Evolutionary conservation across 2,797 vertebrate genomes (phyloP), one percentile per base, ranked within the genome.

Genomic region (Botia kubotai): DNA sequence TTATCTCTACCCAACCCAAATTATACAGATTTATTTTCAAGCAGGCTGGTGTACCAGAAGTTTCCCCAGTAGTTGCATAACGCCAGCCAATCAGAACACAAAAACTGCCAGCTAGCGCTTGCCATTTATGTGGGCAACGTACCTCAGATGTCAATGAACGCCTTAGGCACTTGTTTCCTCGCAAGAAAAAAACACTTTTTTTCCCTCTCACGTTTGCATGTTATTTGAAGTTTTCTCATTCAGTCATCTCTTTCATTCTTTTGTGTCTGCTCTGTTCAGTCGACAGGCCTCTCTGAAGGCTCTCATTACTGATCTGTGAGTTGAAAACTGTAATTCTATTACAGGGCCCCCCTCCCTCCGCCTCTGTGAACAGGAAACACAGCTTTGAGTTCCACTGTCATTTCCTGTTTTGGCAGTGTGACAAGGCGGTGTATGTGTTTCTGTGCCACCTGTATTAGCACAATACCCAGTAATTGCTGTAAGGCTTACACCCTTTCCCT

Each of bases 291-390:
- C 21, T 76, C 48, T 85, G 63, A 85, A 68, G 77, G 73, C 84
- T 50, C 46, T 85, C 3, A 62, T 82, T 53, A 80, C 77, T 82
- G 77, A 80, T 52, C 84, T 83, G 81, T 85, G 78, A 83, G 81
- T 85, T 46, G 19, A 72, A 72, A 53, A 46, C 55, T 72, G 50
- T 68, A 23, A 11, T 63, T 79, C 7, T 74, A 6, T 68, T 43
- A 46, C 48, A 72, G 43, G 43, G n/a, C 17, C 19, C 57, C 21
- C 23, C 50, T 17, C 55, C 16, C 39, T 8, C 39, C 2, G 21
- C 62, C 72, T 76, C 43, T 1, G 3, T 48, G 19, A 80, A 48
- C 46, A 75, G 76, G 76, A 79, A 72, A 75, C 19, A 39, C 77
- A 6, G n/a, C n/a, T 63, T 19, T 21, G 19, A 50, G 39, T 79